Base-by-base conservation (phyloP, 2,113 vertebrate genomes). In the Sinocyclocheilus anshuiensis region DNA sequence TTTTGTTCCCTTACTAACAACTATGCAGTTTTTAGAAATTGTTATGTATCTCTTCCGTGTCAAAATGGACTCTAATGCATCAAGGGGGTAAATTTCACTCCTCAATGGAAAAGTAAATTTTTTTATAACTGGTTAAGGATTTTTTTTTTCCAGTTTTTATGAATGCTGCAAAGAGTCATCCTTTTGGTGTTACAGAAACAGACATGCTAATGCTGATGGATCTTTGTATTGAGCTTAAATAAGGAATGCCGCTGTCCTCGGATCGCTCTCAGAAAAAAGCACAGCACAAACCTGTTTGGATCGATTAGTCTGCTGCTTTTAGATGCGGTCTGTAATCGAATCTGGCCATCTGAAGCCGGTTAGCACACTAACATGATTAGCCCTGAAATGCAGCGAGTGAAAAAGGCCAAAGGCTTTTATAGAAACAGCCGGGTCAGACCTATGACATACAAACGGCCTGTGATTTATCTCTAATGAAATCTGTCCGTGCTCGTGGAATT, bases 291-390 rank as follows among this genome's bases (percentile, higher is more conserved):
- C 24, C n/a, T 36, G 57, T 53, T 42, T 26, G 75, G 86, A 87
- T 87, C 86, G 61, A 87, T 87, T 15, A 1, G 33, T 20, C 33
- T 57, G 48, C 65, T 24, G 36, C 39, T 59, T 87, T 81, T 48
- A 55, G 81, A 83, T 8, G n/a, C 48, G 2, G 48, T 10, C 50
- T 3, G 75, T 84, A 87, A 87, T 96, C 92, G 91, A 91, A 91
- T 90, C 93, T 92, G 95, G 92, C 63, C 94, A 93, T 94, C 92
- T 88, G 89, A 87, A 89, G 90, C 90, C 93, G 90, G 85, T 93
- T 93, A 90, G 89, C 90, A 84, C 86, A 91, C 89, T 95, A 95
- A 95, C 94, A 92, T 91, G 93, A 94, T 96, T 94, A 95, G 83
- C 90, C 90, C 92, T 90, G 92, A 92, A 84, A 91, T 93, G 87